Conservation (phyloP, 2,797 vertebrate genomes). For the Phoxinus dragarum region DNA sequence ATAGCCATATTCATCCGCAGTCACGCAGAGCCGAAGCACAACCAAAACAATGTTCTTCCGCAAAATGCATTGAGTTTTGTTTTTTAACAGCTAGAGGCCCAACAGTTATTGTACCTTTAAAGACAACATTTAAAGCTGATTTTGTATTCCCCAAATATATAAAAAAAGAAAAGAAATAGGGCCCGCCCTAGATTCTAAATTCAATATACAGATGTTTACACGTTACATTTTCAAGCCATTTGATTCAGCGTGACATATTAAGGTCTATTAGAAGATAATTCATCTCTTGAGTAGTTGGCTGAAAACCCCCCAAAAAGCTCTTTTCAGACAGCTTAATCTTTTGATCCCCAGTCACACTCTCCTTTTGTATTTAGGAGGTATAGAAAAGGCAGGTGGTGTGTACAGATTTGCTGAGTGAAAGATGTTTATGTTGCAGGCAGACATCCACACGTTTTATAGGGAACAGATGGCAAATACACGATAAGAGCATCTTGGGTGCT, state of each 20-base stretch:
- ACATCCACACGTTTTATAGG: constrained; percentile 64
- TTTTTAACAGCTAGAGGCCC: background rate
- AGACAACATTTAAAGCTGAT: background rate
- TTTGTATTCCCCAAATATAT: background rate
- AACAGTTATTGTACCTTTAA: background rate
- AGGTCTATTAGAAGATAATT: constrained; percentile 37
- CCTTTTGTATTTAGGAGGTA: constrained; percentile 46
- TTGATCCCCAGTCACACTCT: constrained; percentile 36
- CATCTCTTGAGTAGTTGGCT: background rate
- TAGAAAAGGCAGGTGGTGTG: constrained; percentile 65
- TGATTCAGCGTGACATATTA: constrained; percentile 35
- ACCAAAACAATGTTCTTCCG: background rate
- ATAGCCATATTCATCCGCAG: background rate
- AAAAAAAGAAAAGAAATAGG: background rate
- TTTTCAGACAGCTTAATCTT: constrained; percentile 38
- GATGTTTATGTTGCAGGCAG: constrained; percentile 61
- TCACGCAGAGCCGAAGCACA: background rate
- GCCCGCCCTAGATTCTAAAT: background rate
- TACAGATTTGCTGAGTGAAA: constrained; percentile 73
- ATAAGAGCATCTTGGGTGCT: constrained; percentile 65
- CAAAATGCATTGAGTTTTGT: background rate
- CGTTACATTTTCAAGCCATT: background rate
- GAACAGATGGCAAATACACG: constrained; percentile 73
- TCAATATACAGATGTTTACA: constrained; percentile 11
- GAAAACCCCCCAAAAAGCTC: background rate